Base-by-base conservation (phyloP, 2,797 vertebrate genomes). In the Artibeus jamaicensis region DNA sequence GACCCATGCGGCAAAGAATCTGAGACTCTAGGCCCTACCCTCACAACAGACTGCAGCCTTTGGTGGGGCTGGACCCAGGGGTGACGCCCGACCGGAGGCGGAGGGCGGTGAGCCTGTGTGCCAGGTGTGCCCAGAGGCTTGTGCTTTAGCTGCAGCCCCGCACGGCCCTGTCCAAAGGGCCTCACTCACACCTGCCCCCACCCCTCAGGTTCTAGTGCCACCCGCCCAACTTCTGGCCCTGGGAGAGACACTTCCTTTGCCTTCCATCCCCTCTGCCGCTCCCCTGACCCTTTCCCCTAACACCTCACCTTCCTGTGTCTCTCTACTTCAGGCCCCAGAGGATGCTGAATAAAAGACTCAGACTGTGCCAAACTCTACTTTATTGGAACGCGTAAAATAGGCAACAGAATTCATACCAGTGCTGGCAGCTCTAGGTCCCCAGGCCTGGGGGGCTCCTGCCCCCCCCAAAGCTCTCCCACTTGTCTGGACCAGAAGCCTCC, bases 331-430 rank as follows among this genome's bases (percentile, higher is more conserved):
- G 26, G 77, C 81, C 79, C 53, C 39, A 65, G n/a, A 67, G 46
- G 83, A 39, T 34, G 34, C 44, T 71, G 74, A 89, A 68, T 46
- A 78, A 67, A 90, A 96, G 85, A 94, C 59, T 3, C 89, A 94
- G 97, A 97, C 90, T 97, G 93, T 96, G 97, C 97, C 98, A 98
- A 98, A 98, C 97, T 98, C 96, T 93, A 96, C 95, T 98, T 98
- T 98, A 99, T 98, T 98, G 97, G 96, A 97, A 98, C 96, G 97
- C 96, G 98, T 97, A 97, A 98, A 97, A 97, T 89, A 97, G 97
- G 97, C 98, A 97, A 97, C 88, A 98, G 96, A 96, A 97, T 91
- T 85, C 81, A 85, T 29, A 96, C 44, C 93, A 91, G 92, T 97
- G 96, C 96, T 98, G 94, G 97, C 94, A 98, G 97, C 95, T 97